Conservation (phyloP, 2,113 vertebrate genomes). For the Pituophis catenifer region DNA sequence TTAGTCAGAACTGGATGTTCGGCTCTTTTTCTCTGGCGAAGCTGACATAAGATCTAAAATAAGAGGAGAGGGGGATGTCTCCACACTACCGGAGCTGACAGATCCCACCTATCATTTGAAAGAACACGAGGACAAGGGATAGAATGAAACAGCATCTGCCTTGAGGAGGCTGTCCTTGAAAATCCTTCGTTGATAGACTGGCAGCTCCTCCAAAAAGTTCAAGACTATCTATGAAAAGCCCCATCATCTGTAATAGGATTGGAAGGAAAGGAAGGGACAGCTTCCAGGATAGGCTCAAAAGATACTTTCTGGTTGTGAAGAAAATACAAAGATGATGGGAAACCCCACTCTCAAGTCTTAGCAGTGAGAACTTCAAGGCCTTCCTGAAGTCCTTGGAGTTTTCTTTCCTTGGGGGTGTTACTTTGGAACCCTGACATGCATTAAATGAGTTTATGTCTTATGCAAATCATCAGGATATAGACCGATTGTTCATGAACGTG, state of each 20-base stretch:
- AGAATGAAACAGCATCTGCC: background rate
- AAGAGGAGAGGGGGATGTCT: background rate
- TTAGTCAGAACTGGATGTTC: background rate
- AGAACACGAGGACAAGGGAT: background rate
- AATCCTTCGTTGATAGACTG: background rate
- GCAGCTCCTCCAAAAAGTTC: background rate
- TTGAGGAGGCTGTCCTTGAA: background rate
- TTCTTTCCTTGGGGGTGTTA: too few species aligned
- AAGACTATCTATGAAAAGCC: background rate
- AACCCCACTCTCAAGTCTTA: background rate
- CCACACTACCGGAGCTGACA: too few species aligned
- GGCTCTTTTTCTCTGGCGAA: background rate
- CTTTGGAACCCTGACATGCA: background rate
- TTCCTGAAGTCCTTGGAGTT: background rate
- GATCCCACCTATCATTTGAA: background rate
- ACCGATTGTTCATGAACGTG: background rate
- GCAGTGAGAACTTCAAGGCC: background rate
- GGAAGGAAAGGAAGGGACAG: too few species aligned
- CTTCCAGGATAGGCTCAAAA: background rate
- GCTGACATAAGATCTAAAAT: background rate
- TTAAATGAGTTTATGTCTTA: background rate
- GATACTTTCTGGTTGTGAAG: background rate
- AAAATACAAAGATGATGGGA: background rate
- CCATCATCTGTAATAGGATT: background rate
- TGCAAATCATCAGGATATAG: background rate